These are phyloP conservation scores for Pimpla rufipes DNA, from an alignment of 2,888 invertebrate species.

Conservation along the genomic window DNA sequence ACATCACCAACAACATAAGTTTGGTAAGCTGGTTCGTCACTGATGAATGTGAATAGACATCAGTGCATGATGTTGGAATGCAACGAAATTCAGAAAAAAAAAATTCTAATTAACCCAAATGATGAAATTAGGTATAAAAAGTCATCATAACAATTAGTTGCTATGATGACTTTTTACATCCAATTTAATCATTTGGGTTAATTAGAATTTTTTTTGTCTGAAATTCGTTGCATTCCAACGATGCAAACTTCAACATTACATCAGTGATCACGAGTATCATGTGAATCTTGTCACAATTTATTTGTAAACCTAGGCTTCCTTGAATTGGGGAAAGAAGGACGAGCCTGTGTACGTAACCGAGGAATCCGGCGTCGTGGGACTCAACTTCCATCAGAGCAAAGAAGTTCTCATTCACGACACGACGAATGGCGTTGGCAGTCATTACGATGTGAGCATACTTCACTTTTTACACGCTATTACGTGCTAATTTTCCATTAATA, in stretches of 20 bases:
- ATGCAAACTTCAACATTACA: too few relatives aligned
- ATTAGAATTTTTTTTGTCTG: too few relatives aligned
- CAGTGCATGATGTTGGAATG: background rate
- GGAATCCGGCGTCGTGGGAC: conserved; percentile 94
- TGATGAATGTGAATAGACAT: background rate
- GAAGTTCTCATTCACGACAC: conserved; percentile 93
- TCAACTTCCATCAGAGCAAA: conserved; percentile 96
- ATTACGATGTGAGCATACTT: conserved; percentile 86
- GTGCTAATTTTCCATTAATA: background rate
- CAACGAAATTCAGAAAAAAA: too few relatives aligned
- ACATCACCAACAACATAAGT: conserved; percentile 92
- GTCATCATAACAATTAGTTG: too few relatives aligned
- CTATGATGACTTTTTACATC: too few relatives aligned
- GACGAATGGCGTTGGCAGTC: conserved; percentile 88
- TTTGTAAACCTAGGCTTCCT: conserved; percentile 87
- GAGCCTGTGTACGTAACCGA: conserved; percentile 94
- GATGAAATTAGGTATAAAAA: too few relatives aligned
- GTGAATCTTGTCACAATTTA: too few relatives aligned
- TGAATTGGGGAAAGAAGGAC: conserved; percentile 93
- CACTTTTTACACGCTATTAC: background rate
- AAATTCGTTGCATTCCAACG: too few relatives aligned
- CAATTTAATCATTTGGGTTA: background rate
- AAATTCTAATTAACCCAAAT: too few relatives aligned
- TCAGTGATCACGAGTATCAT: too few relatives aligned
- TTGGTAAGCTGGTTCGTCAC: conserved; percentile 84